Conservation (phyloP, 2,888 invertebrate species). For the Carterocephalus palaemon region DNA sequence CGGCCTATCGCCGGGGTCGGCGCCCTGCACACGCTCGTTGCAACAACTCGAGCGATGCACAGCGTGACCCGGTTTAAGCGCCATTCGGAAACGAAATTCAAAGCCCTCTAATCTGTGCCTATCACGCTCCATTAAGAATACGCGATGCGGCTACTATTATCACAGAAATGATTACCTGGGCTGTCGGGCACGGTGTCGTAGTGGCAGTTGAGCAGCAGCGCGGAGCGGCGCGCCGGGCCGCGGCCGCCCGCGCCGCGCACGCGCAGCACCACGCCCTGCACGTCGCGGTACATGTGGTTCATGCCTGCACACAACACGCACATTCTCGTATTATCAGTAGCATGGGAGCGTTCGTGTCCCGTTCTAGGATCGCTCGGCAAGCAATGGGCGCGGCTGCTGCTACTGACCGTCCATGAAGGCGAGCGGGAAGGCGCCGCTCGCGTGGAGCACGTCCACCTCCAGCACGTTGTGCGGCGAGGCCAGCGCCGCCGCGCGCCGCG, state of each 20-base stretch:
- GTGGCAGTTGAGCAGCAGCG: constrained; percentile 93
- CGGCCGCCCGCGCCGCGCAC: constrained; percentile 56
- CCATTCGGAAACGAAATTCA: not conserved
- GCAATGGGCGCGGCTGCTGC: too few species aligned
- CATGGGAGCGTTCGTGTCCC: too few species aligned
- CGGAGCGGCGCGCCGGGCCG: constrained; percentile 60
- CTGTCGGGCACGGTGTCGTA: constrained; percentile 93
- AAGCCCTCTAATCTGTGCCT: too few species aligned
- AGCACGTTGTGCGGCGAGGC: constrained; percentile 77
- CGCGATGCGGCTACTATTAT: too few species aligned
- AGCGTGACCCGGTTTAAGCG: too few species aligned
- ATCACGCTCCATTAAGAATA: too few species aligned
- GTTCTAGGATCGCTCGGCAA: too few species aligned
- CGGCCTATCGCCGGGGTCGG: too few species aligned
- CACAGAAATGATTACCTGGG: constrained; percentile 80
- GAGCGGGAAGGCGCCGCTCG: constrained; percentile 86
- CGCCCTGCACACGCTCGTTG: too few species aligned
- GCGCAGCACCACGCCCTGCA: constrained; percentile 87
- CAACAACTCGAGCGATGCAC: too few species aligned
- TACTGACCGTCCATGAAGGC: constrained; percentile 83
- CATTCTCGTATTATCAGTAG: too few species aligned
- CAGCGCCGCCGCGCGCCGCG: constrained; percentile 68
- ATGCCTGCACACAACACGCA: constrained; percentile 68
- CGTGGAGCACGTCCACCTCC: constrained; percentile 84
- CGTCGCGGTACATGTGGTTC: constrained; percentile 89